A percentile compares a stretch with the other conserved stretches of the same genome.
Evolutionary conservation across 2,888 invertebrate species (phyloP).

Genomic region (Bibio marci): DNA sequence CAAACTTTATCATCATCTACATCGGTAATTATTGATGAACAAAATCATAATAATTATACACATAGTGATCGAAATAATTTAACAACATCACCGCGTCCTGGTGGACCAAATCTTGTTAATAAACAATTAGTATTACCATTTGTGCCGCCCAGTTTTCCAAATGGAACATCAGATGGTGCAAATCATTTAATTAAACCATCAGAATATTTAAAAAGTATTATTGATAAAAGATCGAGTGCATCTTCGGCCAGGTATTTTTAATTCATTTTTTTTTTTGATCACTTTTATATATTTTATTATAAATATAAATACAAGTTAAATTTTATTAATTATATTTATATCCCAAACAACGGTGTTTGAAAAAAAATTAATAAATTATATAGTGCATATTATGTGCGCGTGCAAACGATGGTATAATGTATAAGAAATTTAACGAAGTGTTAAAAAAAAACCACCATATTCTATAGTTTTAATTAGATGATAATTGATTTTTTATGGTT

Average conservation of each 20-base stretch:
- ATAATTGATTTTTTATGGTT: too few relatives aligned
- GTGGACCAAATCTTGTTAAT: constrained; percentile 52
- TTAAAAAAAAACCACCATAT: too few relatives aligned
- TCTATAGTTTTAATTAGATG: too few relatives aligned
- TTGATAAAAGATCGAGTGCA: constrained; percentile 35
- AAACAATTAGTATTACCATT: constrained; percentile 77
- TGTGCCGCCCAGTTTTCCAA: constrained; percentile 79
- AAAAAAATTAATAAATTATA: too few relatives aligned
- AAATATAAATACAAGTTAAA: too few relatives aligned
- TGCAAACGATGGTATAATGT: too few relatives aligned
- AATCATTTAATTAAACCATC: constrained; percentile 82
- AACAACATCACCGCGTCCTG: constrained; percentile 15
- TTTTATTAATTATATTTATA: too few relatives aligned
- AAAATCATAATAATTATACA: constrained; percentile 19
- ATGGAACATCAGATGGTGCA: constrained; percentile 43
- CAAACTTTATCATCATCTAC: neutral
- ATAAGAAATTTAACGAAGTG: too few relatives aligned
- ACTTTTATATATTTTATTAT: too few relatives aligned
- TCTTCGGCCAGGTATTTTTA: constrained; percentile 32
- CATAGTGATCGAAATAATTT: constrained; percentile 11
- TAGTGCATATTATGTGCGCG: too few relatives aligned
- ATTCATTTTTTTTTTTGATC: too few relatives aligned
- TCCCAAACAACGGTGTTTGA: too few relatives aligned
- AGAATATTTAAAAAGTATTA: constrained; percentile 77
- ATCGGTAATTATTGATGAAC: constrained; percentile 13